Percentiles rank a stretch among this genome's conserved stretches.
These are phyloP conservation scores for Luscinia megarhynchos DNA, from an alignment of 2,797 vertebrate species.

Conservation along the genomic window DNA sequence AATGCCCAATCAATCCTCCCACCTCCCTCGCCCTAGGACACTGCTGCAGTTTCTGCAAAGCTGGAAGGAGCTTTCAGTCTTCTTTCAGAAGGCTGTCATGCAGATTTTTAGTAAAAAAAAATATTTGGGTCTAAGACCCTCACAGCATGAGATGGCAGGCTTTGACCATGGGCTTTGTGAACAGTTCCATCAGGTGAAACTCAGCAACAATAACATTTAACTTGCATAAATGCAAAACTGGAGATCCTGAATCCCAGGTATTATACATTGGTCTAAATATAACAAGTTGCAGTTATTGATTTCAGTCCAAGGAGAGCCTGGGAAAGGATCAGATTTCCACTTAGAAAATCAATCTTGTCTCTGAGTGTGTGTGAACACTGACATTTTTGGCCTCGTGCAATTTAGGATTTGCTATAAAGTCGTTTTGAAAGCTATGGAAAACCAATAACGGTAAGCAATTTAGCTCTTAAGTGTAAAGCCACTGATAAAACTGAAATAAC, in stretches of 20 bases:
- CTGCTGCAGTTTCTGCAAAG: not conserved
- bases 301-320: constrained; percentile 66
- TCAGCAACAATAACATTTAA: constrained; percentile 44
- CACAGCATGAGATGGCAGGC: not conserved
- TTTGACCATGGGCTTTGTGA: not conserved
- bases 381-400: constrained; percentile 65
- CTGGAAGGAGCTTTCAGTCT: constrained; percentile 23
- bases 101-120: constrained; percentile 28
- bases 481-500: constrained; percentile 61
- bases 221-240: constrained; percentile 45
- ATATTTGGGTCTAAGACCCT: constrained; percentile 28
- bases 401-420: constrained; percentile 67
- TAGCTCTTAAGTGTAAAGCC: constrained; percentile 63
- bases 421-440: constrained; percentile 53
- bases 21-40: not conserved
- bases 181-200: constrained; percentile 34
- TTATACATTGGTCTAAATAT: constrained; percentile 56
- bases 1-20: not conserved
- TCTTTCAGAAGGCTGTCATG: constrained; percentile 28
- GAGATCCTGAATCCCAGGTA: constrained; percentile 58
- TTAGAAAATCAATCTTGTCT: constrained; percentile 63
- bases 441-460: constrained; percentile 65
- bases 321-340: constrained; percentile 72
- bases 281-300: constrained; percentile 60
- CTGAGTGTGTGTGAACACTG: constrained; percentile 36